A percentile compares a stretch with the other conserved stretches of the same genome.
phyloP scores from a whole-genome alignment of 2,113 vertebrate species.

The Caretta caretta region DNA sequence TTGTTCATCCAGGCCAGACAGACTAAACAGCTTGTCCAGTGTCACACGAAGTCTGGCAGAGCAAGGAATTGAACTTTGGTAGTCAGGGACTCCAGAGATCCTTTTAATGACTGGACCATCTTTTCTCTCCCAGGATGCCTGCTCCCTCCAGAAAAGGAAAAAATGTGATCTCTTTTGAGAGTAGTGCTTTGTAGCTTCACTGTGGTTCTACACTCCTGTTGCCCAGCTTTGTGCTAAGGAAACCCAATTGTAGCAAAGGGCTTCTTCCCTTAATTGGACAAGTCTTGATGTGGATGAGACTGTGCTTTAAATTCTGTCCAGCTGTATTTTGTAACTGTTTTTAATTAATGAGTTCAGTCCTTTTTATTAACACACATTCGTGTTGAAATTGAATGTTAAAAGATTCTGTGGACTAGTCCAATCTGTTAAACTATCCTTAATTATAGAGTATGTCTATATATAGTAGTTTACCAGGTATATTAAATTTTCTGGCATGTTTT shows the following conservation, averaged over 20 bases:
- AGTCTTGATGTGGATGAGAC: conserved; percentile 23
- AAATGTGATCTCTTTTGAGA: conserved; percentile 23
- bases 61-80: neutral
- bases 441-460: neutral
- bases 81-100: neutral
- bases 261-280: conserved; percentile 3
- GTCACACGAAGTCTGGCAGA: neutral
- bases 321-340: conserved; percentile 58
- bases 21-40: neutral
- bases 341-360: conserved; percentile 48
- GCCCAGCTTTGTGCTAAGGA: conserved; percentile 42
- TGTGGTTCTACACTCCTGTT: neutral
- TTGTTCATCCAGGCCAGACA: neutral
- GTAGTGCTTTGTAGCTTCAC: conserved; percentile 22
- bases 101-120: neutral
- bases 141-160: neutral
- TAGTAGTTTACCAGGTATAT: neutral
- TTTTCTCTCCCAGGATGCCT: neutral
- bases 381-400: neutral
- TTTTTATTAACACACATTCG: conserved; percentile 33
- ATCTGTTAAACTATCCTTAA: neutral
- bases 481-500: conserved; percentile 12
- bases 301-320: conserved; percentile 46
- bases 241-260: conserved; percentile 41
- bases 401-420: neutral